Base-by-base conservation (phyloP, 2,113 vertebrate species). In the Blennius ocellaris region DNA sequence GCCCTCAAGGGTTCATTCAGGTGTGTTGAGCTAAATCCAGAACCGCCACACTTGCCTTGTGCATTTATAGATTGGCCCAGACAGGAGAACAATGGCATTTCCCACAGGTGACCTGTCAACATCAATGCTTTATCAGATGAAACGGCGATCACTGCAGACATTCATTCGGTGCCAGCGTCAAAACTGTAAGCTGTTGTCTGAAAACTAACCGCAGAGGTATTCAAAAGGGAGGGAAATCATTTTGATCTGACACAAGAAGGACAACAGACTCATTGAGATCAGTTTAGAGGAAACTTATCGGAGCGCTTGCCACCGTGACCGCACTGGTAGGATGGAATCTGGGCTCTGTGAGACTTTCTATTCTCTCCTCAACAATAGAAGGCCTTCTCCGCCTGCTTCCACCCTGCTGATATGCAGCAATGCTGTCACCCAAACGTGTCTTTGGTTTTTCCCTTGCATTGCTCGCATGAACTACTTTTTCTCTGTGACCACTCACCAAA, bases 301-400 rank as follows among this genome's bases (percentile, higher is more conserved):
- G 64, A 64, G 63, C 1, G 54, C 75, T 30, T 71, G 75, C 80
- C 73, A 72, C 82, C 36, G 9, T 78, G 79, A 80, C 78, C 59
- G 21, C 69, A 44, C 38, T 80, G 64, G 83, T 73, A 85, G 87
- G 81, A 82, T 78, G 87, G 86, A 87, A 90, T 89, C 73, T 80
- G 62, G 62, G 50, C 69, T 68, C 68, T 60, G 63, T 86, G 87
- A 90, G 82, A 84, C 71, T 76, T 89, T 79, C 73, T 78, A 78
- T 89, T 89, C 81, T 86, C 64, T 53, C 17, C 52, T 38, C 30
- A 90, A 92, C 88, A 90, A 91, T 87, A 75, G 86, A 82, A 36
- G 69, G 65, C 85, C 86, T 91, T 91, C 76, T 85, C 73, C 44
- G 62, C 50, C 84, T 75, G 78, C 67, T 75, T 55, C 58, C 54